These are phyloP conservation scores for Porites lutea DNA, from an alignment of 64 coral and sea anemone genomes.

Conservation along the genomic window DNA sequence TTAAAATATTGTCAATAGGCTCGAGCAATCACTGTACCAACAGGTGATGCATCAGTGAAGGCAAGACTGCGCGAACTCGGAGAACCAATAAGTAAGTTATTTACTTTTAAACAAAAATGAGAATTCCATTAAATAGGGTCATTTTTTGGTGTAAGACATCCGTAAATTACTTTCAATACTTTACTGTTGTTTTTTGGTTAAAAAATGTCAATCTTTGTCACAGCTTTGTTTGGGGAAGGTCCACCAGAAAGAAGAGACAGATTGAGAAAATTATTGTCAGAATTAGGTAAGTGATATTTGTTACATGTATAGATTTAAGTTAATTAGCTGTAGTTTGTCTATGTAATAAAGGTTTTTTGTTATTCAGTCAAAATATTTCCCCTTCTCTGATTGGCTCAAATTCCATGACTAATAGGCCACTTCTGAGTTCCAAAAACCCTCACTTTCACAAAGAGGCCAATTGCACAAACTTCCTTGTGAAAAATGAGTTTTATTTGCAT, in stretches of 20 bases:
- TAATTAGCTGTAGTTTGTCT: no score
- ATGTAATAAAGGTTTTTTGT: no score
- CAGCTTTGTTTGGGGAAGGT: constrained; percentile 97
- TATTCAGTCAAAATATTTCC: no score
- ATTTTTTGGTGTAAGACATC: no score
- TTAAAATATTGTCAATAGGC: constrained; percentile 48
- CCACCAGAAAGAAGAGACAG: constrained; percentile 95
- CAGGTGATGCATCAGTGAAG: constrained; percentile 93
- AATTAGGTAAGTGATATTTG: constrained; percentile 66
- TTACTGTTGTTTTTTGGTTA: neutral
- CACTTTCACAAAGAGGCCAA: no score
- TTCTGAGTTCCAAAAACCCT: no score
- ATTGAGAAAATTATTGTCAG: constrained; percentile 84
- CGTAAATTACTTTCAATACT: neutral
- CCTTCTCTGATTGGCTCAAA: no score
- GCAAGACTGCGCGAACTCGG: constrained; percentile 88
- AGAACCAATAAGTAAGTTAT: constrained; percentile 95
- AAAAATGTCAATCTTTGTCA: neutral
- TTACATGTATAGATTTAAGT: no score
- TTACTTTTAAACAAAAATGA: neutral
- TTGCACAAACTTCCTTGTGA: no score
- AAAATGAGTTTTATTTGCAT: no score
- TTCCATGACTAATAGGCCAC: no score
- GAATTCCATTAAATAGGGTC: no score
- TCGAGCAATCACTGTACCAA: constrained; percentile 90